phyloP scores from a whole-genome alignment of 2,888 invertebrate species.

The Watsonalla binaria region DNA sequence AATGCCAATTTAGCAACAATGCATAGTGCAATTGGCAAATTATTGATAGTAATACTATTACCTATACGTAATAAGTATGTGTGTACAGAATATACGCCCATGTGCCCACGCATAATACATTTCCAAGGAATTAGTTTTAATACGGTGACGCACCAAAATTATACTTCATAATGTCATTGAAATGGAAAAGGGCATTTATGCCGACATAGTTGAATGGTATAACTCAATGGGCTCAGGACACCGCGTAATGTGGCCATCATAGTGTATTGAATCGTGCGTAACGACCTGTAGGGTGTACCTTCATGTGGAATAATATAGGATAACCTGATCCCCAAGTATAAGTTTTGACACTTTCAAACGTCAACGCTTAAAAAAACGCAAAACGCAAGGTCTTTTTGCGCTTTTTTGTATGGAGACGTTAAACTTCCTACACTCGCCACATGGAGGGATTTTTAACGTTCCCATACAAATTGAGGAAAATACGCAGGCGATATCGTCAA shows the following conservation, averaged over 20 bases:
- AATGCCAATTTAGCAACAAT: too few relatives aligned
- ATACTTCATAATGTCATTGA: conserved; percentile 37
- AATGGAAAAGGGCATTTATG: conserved; percentile 50
- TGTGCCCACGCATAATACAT: conserved; percentile 2
- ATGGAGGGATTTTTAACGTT: too few relatives aligned
- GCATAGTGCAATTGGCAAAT: too few relatives aligned
- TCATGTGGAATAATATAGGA: conserved; percentile 10
- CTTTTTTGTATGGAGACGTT: too few relatives aligned
- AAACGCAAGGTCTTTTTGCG: too few relatives aligned
- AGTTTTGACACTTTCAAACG: too few relatives aligned
- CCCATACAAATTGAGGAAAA: too few relatives aligned
- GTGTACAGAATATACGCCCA: not conserved
- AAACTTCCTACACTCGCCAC: too few relatives aligned
- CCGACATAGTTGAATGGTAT: conserved; percentile 36
- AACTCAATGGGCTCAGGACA: conserved; percentile 57
- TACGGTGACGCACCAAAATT: conserved; percentile 45
- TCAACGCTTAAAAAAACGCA: too few relatives aligned
- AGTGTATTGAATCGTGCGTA: conserved; percentile 58
- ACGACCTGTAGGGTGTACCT: conserved; percentile 37
- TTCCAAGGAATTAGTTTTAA: conserved; percentile 23
- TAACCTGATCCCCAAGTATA: not conserved
- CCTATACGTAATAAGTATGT: not conserved
- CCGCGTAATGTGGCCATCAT: conserved; percentile 68
- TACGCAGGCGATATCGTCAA: too few relatives aligned
- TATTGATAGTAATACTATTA: not conserved